Percentiles rank a stretch among this genome's conserved stretches.
Evolutionary conservation across 2,888 invertebrate species (phyloP).

Genomic region (Agrochola lota): DNA sequence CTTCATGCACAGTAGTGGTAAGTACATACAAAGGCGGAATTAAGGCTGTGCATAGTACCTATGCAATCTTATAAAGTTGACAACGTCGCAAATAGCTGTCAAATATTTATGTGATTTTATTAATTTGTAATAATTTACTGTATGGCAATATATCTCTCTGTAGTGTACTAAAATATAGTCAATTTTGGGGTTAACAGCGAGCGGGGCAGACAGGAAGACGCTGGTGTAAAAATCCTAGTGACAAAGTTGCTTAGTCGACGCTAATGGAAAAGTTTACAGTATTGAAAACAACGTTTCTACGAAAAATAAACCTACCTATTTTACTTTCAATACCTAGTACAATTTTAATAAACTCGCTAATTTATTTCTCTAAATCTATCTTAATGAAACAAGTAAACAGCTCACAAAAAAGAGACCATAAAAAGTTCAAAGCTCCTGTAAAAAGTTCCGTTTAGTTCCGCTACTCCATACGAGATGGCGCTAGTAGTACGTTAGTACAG

Average conservation of each 20-base stretch:
- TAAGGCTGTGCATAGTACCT: not conserved
- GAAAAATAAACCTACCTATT: not conserved
- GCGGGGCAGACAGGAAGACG: not conserved
- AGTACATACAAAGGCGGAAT: not conserved
- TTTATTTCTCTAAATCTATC: not conserved
- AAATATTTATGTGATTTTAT: not conserved
- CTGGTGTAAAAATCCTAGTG: not conserved
- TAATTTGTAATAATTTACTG: not conserved
- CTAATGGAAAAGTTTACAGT: not conserved
- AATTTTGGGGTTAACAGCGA: not conserved
- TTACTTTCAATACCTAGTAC: not conserved
- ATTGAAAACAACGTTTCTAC: not conserved
- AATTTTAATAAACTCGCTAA: not conserved
- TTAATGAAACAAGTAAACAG: not conserved
- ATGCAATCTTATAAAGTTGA: not conserved
- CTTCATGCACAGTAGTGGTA: not conserved
- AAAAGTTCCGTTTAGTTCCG: constrained; percentile 70
- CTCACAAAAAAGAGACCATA: not conserved
- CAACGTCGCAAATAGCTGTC: not conserved
- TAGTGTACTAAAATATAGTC: not conserved
- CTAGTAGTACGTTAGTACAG: constrained; percentile 64
- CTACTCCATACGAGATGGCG: constrained; percentile 87
- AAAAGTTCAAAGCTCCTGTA: not conserved
- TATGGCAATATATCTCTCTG: no score
- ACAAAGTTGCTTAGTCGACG: not conserved